Conservation (phyloP, 2,113 vertebrate genomes). For the Pterocles burchelli region DNA sequence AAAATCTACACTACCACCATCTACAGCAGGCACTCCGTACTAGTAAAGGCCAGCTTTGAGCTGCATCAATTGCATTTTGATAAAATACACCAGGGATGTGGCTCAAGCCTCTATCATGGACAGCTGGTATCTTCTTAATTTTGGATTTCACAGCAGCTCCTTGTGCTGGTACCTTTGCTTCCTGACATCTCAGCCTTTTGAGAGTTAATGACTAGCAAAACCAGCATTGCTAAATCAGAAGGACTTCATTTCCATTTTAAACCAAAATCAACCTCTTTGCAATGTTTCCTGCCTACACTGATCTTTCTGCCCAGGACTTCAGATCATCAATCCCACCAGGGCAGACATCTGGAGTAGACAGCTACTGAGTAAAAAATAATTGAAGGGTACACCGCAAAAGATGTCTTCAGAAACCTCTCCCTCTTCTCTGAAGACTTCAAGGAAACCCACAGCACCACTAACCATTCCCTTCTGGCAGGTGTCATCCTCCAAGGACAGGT, state of each 20-base stretch:
- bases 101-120: neutral
- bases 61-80: neutral
- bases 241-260: neutral
- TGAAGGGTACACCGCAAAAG: neutral
- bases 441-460: neutral
- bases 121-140: neutral
- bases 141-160: conserved; percentile 5
- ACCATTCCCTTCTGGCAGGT: neutral
- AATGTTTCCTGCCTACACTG: neutral
- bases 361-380: neutral
- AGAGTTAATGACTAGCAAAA: neutral
- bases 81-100: neutral
- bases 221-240: neutral
- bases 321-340: neutral
- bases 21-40: neutral
- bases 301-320: neutral
- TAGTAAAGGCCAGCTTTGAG: neutral
- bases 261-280: neutral
- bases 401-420: neutral
- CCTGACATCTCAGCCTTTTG: neutral
- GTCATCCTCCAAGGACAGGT: neutral
- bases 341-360: neutral
- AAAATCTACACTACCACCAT: neutral
- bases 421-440: neutral
- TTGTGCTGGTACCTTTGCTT: neutral